Base-by-base conservation (phyloP, 2,888 invertebrate species). In the Erebia ligea region DNA sequence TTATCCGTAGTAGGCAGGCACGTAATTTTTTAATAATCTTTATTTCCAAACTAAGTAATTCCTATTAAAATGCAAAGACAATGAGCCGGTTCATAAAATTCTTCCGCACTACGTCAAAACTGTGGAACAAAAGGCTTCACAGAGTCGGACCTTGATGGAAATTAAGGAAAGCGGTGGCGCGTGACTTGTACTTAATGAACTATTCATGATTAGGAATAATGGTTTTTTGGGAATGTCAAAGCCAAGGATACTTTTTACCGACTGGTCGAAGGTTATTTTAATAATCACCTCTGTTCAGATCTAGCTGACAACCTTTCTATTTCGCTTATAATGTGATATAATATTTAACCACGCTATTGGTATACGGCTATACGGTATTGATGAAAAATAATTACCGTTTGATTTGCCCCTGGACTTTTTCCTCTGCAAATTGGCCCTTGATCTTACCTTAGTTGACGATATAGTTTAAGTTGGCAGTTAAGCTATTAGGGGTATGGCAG, bases 31-130 rank as follows among this genome's bases (percentile, higher is more conserved):
- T 61, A 61, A 45, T 61, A 19, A 19, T 42, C 61, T 45, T 19
- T 42, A 45, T 62, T 62, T 48, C 48, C n/a, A 48, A 62, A 62
- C 62, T 45, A 45, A 48, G 61, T 42, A 17, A 61, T 11, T 61
- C 48, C 45, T 13, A 15, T 48, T 19, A 62, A 62, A 62, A 45
- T 48, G 48, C 45, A 48, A 48, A 62, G 45, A 62, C 48, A 62
- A 62, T 21, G 62, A 62, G 45, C 15, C 62, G 21, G 15, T 62
- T 45, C 13, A 21, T 45, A 19, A 45, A 62, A 13, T 45, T 62
- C 62, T 62, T 62, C 62, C 62, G 62, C 62, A 21, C 48, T 62
- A 48, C 62, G 62, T 62, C 62, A 48, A 62, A 62, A 61, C 42
- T 15, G 62, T 62, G 45, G 48, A 62, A 62, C 48, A 64, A 54